Conservation (phyloP, 1,140 invertebrate species). For the Olivierus martensii region DNA sequence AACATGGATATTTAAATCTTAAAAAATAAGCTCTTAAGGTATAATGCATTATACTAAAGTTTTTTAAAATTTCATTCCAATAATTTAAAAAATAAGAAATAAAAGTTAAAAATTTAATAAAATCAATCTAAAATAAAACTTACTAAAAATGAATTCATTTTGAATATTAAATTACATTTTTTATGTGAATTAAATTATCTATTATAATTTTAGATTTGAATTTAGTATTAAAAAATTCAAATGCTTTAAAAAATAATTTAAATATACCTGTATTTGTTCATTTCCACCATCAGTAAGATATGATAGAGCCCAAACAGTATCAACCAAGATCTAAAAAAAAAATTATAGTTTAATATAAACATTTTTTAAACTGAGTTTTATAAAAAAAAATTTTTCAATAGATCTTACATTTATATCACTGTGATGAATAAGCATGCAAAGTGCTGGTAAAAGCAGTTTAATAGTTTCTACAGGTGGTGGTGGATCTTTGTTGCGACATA, state of each 20-base stretch:
- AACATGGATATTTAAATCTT: too few species aligned
- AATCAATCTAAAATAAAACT: too few species aligned
- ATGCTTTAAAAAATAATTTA: background rate
- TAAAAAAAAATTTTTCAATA: background rate
- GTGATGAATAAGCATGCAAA: constrained; percentile 76
- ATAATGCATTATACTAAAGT: too few species aligned
- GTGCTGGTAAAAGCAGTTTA: constrained; percentile 59
- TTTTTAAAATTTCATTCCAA: too few species aligned
- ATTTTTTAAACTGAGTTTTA: background rate
- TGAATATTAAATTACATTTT: too few species aligned
- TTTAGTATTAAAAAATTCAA: too few species aligned
- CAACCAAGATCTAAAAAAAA: constrained; percentile 60
- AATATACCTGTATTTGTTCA: constrained; percentile 76
- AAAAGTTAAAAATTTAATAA: too few species aligned
- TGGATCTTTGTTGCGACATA: constrained; percentile 85
- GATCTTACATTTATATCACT: constrained; percentile 78
- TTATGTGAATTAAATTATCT: too few species aligned
- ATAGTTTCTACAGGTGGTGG: constrained; percentile 60
- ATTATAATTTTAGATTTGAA: too few species aligned
- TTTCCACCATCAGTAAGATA: constrained; percentile 98
- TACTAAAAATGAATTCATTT: too few species aligned
- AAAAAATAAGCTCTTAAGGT: too few species aligned
- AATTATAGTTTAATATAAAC: background rate
- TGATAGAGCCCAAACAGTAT: constrained; percentile 98
- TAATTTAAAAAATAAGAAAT: too few species aligned